Evolutionary conservation across 2,888 invertebrate species (phyloP), one percentile per base, ranked within the genome.

Genomic region (Pyrrhosoma nymphula): DNA sequence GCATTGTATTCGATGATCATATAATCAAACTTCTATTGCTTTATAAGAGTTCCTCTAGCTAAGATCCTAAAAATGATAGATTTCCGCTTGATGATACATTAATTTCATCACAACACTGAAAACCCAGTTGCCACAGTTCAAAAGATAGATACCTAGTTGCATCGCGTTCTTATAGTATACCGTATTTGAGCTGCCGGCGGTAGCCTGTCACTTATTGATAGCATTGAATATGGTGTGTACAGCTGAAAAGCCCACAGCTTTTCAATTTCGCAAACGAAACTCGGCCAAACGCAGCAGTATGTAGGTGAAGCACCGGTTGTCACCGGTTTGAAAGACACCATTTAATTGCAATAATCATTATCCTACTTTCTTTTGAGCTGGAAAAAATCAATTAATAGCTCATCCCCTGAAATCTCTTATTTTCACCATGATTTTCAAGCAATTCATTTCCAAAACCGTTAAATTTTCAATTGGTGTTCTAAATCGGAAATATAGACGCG

Each of bases 191-290:
- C 35, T 89, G 26, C 89, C 56, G 47, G 56, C 55, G 89, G 89
- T 89, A 47, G 89, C 55, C 89, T 89, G 89, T 89, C 89, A 89
- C 26, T 89, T 89, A n/a, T n/a, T 56, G 89, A 89, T 89, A 89
- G 89, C 89, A 89, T 89, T 39, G 89, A 89, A 89, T 26, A 26
- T 55, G 89, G 56, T 30, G 69, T 60, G 91, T 35, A 91, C 91
- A 91, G 60, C 93, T 93, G 93, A 93, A 93, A 75, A 26, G 93
- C 93, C 93, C 93, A 47, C 93, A 93, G 93, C 91, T 91, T 91
- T 91, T 91, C 93, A 35, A 69, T 93, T 93, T 47, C 93, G 93
- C 93, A 93, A 93, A 93, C 69, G 75, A 63, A 91, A 63, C 63
- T 60, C 91, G 91, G 91, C 91, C 91, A 47, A 91, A 63, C 60